A percentile compares a stretch with the other conserved stretches of the same genome.
These are phyloP conservation scores for Poecile atricapillus DNA, from an alignment of 2,113 vertebrate species.

Conservation along the genomic window DNA sequence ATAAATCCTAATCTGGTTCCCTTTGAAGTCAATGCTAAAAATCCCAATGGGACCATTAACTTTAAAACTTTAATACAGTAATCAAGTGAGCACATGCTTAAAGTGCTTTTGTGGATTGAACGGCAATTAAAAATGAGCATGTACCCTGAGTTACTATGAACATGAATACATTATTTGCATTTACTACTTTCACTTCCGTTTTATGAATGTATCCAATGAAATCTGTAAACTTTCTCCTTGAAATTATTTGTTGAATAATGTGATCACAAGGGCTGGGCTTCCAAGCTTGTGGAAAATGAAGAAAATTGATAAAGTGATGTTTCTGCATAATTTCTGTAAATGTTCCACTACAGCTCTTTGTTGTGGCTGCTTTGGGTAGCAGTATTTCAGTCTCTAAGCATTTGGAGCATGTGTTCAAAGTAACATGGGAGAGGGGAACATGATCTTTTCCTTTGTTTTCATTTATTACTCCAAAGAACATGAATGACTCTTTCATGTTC, in stretches of 20 bases:
- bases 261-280: not conserved
- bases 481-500: slow-evolving; percentile 16
- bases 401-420: slow-evolving; percentile 31
- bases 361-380: slow-evolving; percentile 4
- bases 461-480: slow-evolving; percentile 2
- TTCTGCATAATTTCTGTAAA: not conserved
- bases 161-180: not conserved
- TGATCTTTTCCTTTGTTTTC: slow-evolving; percentile 7
- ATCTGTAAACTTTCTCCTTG: not conserved
- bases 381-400: not conserved
- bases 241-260: not conserved
- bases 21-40: slow-evolving; percentile 54
- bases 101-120: slow-evolving; percentile 13
- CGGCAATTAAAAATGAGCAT: slow-evolving; percentile 3
- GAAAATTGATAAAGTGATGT: not conserved
- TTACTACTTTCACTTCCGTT: slow-evolving; percentile 24
- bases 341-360: not conserved
- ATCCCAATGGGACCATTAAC: not conserved
- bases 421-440: not conserved
- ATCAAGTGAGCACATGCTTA: slow-evolving; percentile 29
- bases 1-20: slow-evolving; percentile 8
- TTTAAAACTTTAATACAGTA: slow-evolving; percentile 23
- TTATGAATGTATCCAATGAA: not conserved
- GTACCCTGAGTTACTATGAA: not conserved
- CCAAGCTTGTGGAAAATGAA: not conserved